Base-by-base conservation (phyloP, 2,113 vertebrate genomes). In the Promerops cafer region DNA sequence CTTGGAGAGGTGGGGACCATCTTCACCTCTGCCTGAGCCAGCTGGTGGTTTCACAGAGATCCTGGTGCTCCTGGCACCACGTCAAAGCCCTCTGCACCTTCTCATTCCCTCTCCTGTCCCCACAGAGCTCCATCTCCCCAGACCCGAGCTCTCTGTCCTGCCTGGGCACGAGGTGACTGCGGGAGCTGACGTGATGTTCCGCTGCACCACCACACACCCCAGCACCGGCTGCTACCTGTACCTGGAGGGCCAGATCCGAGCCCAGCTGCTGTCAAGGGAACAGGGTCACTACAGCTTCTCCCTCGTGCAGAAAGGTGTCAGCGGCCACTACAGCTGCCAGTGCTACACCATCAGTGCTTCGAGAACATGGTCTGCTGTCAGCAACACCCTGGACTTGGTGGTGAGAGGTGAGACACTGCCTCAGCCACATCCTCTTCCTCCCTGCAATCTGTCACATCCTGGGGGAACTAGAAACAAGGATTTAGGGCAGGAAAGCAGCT, bases 291-390 rank as follows among this genome's bases (percentile, higher is more conserved):
- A 71, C 82, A 76, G 3, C 37, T 6, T 90, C 44, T 56, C 66
- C 76, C 31, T 0, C 0, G 79, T 77, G 61, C 53, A 33, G 40
- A 10, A 52, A 39, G 68, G 37, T 12, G 6, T 83, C 0, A 49
- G 11, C 3, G 93, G 93, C 53, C 49, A 24, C 89, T 96, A 96
- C 89, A 95, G 89, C 75, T 95, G 91, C 79, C 93, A 93, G 71
- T 96, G 93, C 42, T 88, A 28, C 63, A 22, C 8, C 19, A 2
- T 0, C 7, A 4, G 0, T 5, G 1, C 3, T 65, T 28, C 1
- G 0, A 1, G 11, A 1, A 0, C 75, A 31, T 93, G 89, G 83
- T 92, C 89, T 37, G 30, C 57, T 39, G 53, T 42, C 57, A 96
- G 96, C 80, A 16, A 69, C 11, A 14, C 13, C 33, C 49, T 92